Conservation (phyloP, 2,797 vertebrate genomes). For the Malurus leucopterus region DNA sequence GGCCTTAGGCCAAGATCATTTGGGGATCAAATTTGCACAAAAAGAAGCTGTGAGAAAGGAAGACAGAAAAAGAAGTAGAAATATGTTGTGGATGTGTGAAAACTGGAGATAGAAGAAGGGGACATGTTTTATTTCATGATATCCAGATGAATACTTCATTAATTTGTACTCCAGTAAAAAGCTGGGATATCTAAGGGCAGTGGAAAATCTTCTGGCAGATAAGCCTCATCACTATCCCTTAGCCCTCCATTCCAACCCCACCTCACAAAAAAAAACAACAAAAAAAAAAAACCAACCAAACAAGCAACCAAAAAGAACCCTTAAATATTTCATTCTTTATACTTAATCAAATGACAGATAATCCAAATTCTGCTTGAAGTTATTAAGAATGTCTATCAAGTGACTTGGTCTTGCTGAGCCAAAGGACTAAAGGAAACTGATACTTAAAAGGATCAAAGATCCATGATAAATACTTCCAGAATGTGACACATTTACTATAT, state of each 20-base stretch:
- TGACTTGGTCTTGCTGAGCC: neutral
- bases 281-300: neutral
- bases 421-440: neutral
- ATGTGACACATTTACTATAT: neutral
- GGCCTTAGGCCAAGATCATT: neutral
- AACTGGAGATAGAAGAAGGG: neutral
- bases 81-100: neutral
- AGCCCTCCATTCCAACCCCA: neutral
- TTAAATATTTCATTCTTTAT: neutral
- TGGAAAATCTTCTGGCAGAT: neutral
- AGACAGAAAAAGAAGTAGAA: neutral
- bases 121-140: neutral
- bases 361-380: neutral
- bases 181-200: neutral
- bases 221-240: accelerated
- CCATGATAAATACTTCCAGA: neutral
- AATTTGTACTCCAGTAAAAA: neutral
- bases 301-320: no score
- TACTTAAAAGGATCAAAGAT: neutral
- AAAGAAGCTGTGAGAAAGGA: neutral
- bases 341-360: neutral
- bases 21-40: neutral
- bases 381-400: neutral
- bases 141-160: neutral
- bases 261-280: no score